These are phyloP conservation scores for Eurytoma adleriae DNA, from an alignment of 2,888 invertebrate species.

Conservation along the genomic window DNA sequence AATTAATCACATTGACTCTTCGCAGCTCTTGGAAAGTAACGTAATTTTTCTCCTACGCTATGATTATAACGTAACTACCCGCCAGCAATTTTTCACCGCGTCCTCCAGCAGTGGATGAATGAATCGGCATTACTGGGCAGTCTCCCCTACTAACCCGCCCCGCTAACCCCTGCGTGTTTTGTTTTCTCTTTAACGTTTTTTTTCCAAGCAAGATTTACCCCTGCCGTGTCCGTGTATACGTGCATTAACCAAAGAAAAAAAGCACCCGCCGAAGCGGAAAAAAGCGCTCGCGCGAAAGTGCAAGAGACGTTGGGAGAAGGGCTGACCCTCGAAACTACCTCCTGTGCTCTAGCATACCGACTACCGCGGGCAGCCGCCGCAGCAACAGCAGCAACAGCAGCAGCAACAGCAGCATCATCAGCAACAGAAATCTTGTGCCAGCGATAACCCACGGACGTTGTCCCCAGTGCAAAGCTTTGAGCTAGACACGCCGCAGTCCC, in stretches of 20 bases:
- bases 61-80: not conserved
- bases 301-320: not conserved
- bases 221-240: too few relatives aligned
- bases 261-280: not conserved
- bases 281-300: not conserved
- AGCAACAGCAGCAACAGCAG: constrained; percentile 25
- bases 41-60: not conserved
- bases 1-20: constrained; percentile 30
- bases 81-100: not conserved
- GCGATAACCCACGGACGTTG: constrained; percentile 63
- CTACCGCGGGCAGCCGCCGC: constrained; percentile 8
- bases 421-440: constrained; percentile 57
- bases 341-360: constrained; percentile 52
- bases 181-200: not conserved
- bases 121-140: not conserved
- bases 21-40: constrained; percentile 25
- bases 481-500: constrained; percentile 74
- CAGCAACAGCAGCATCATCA: constrained; percentile 36
- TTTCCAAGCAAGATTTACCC: too few relatives aligned
- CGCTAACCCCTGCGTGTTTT: not conserved
- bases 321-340: constrained; percentile 24
- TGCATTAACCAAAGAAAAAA: not conserved
- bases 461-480: constrained; percentile 68
- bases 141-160: not conserved
- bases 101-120: not conserved